Percentiles rank a stretch among this genome's conserved stretches.
Evolutionary conservation across 2,113 vertebrate genomes (phyloP).

Genomic region (Stomatorhinus ivindoensis): DNA sequence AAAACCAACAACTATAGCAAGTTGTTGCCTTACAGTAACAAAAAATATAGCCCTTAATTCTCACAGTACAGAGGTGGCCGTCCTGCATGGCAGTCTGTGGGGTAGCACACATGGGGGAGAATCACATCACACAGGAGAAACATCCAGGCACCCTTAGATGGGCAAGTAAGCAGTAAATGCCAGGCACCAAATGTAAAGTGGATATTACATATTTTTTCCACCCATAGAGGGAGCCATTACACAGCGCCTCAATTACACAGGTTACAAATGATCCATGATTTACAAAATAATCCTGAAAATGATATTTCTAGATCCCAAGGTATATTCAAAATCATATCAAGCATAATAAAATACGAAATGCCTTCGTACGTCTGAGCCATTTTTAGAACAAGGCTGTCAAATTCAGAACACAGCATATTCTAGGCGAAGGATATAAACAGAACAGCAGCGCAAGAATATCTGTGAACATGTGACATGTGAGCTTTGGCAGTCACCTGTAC

Average conservation of each 20-base stretch:
- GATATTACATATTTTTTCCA: neutral
- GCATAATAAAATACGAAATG: neutral
- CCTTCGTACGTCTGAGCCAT: neutral
- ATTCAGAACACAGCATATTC: neutral
- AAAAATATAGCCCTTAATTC: neutral
- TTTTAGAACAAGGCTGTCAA: neutral
- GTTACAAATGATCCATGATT: neutral
- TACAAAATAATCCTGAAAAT: neutral
- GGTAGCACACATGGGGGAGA: neutral
- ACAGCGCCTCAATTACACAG: neutral
- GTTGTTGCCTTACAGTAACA: neutral
- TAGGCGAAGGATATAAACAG: neutral
- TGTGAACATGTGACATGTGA: neutral
- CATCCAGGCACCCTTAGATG: neutral
- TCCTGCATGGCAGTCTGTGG: neutral
- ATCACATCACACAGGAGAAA: neutral
- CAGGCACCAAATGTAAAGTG: neutral
- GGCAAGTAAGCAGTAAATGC: neutral
- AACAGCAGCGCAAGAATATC: neutral
- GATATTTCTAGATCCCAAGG: neutral
- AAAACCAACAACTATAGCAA: neutral
- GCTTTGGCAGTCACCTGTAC: neutral
- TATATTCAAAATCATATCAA: neutral
- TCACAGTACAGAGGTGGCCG: neutral
- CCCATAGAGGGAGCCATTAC: conserved; percentile 4